Percentiles rank a stretch among this genome's conserved stretches.
Evolutionary conservation across 2,888 invertebrate genomes (phyloP).

Genomic region (Tenthredo scrophulariae): DNA sequence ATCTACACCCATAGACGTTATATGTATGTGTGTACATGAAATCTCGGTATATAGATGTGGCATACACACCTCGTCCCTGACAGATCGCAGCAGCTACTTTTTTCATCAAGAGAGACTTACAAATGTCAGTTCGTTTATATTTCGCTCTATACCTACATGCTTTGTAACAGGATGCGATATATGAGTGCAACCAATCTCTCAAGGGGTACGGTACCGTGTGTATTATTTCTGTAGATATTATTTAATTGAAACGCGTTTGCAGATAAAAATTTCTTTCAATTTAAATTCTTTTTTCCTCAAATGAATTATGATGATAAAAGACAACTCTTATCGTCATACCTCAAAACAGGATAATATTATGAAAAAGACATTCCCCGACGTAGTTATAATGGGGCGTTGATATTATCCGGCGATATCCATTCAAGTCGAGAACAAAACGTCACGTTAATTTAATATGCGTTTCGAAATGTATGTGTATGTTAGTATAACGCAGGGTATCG

Average conservation of each 20-base stretch:
- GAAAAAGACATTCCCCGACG: not conserved
- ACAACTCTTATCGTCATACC: not conserved
- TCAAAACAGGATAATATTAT: not conserved
- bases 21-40: not conserved
- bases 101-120: not conserved
- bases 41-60: not conserved
- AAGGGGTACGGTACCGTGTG: not conserved
- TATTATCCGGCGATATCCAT: not conserved
- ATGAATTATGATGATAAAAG: not conserved
- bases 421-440: not conserved
- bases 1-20: not conserved
- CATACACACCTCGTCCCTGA: not conserved
- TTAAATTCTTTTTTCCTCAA: not conserved
- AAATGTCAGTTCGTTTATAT: constrained; percentile 25
- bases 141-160: not conserved
- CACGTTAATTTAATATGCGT: not conserved
- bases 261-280: not conserved
- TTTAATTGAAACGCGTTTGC: not conserved
- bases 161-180: constrained; percentile 2
- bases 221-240: not conserved
- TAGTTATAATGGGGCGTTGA: not conserved
- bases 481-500: not conserved
- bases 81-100: not conserved
- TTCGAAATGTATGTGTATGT: not conserved
- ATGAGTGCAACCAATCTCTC: not conserved